Conservation (phyloP, 2,113 vertebrate species). For the Boleophthalmus pectinirostris region DNA sequence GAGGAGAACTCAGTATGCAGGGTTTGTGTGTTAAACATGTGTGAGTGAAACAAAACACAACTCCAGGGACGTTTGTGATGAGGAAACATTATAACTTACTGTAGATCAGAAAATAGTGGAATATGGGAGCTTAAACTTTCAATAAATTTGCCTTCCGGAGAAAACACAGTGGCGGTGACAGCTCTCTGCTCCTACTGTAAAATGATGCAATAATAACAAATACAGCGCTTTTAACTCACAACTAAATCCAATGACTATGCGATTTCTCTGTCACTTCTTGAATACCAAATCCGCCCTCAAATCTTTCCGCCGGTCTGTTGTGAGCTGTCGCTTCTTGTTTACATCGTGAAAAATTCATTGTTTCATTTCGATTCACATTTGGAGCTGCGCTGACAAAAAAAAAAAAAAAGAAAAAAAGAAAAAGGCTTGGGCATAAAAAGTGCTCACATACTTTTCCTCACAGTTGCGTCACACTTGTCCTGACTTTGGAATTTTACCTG, state of each 20-base stretch:
- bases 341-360: slow-evolving; percentile 9
- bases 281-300: neutral
- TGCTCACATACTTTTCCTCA: slow-evolving; percentile 39
- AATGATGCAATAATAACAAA: neutral
- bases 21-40: no score
- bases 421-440: neutral
- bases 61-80: no score
- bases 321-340: neutral
- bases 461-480: slow-evolving; percentile 11
- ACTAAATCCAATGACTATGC: neutral
- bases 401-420: no score
- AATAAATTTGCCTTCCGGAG: no score
- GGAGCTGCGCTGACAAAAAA: slow-evolving; percentile 14
- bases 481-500: slow-evolving; percentile 2
- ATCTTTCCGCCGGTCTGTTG: neutral
- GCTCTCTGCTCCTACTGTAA: neutral
- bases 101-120: no score
- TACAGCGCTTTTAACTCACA: neutral
- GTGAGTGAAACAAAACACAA: no score
- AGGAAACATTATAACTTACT: no score
- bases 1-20: no score
- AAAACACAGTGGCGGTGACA: no score
- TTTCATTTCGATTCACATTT: slow-evolving; percentile 8
- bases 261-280: neutral
- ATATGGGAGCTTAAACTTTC: no score